phyloP scores from a whole-genome alignment of 1,140 invertebrate species.

The Calephelis virginiensis region DNA sequence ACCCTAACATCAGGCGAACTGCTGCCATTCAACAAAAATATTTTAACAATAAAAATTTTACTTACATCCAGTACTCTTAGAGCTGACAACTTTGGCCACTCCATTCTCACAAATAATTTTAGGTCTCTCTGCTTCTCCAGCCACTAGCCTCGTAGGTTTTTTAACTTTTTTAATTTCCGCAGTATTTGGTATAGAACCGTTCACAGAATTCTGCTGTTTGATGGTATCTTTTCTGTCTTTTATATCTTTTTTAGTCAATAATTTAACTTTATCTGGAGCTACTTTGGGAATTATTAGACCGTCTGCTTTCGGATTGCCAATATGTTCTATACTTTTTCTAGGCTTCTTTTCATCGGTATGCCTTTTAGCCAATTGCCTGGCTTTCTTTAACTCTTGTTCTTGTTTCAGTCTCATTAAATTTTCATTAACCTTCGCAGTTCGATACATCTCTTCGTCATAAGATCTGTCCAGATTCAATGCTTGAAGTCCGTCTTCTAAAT shows the following conservation, averaged over 20 bases:
- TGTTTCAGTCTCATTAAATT: slow-evolving; percentile 75
- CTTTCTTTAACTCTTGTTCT: slow-evolving; percentile 62
- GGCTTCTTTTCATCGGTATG: slow-evolving; percentile 50
- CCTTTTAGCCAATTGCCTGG: slow-evolving; percentile 53
- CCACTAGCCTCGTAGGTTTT: slow-evolving; percentile 49
- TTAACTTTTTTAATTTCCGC: slow-evolving; percentile 58
- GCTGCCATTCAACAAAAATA: too few relatives aligned
- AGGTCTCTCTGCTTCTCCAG: slow-evolving; percentile 52
- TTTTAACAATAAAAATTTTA: slow-evolving; percentile 3
- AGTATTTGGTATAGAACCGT: slow-evolving; percentile 43
- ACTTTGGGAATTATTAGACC: slow-evolving; percentile 57
- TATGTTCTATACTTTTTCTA: slow-evolving; percentile 47
- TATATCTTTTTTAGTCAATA: slow-evolving; percentile 71
- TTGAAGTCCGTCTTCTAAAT: slow-evolving; percentile 77
- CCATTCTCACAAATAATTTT: slow-evolving; percentile 60
- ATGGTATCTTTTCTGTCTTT: slow-evolving; percentile 73
- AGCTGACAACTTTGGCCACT: slow-evolving; percentile 43
- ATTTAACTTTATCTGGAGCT: slow-evolving; percentile 66
- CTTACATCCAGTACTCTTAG: slow-evolving; percentile 41
- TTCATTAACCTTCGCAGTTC: slow-evolving; percentile 79
- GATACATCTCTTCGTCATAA: slow-evolving; percentile 67
- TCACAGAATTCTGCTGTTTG: slow-evolving; percentile 61
- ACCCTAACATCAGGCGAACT: too few relatives aligned
- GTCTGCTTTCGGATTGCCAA: slow-evolving; percentile 61
- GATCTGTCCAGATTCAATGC: slow-evolving; percentile 67